Evolutionary conservation across 2,113 vertebrate species (phyloP).

Genomic region (Petrocephalus microphthalmus): DNA sequence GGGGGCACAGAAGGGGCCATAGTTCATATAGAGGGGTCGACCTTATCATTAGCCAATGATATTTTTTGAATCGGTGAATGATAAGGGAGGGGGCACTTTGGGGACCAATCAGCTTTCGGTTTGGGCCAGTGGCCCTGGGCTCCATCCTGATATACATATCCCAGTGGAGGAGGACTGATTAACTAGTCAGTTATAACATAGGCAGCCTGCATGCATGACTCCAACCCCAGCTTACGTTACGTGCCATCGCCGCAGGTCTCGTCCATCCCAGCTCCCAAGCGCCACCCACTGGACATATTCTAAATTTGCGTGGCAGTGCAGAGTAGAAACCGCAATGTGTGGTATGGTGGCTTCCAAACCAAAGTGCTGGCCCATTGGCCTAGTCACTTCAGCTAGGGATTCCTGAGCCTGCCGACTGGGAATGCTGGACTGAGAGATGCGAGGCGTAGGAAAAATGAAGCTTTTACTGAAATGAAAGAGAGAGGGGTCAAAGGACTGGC

Average conservation of each 20-base stretch:
- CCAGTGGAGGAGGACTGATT: not conserved
- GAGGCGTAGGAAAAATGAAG: not conserved
- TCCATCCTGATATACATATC: not conserved
- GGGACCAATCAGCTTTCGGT: not conserved
- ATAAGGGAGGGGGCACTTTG: not conserved
- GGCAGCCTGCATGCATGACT: not conserved
- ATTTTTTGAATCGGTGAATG: not conserved
- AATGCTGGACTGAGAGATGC: not conserved
- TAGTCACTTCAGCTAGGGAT: not conserved
- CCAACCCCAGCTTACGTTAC: not conserved
- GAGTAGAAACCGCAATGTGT: not conserved
- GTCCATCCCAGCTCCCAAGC: not conserved
- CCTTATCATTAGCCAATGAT: not conserved
- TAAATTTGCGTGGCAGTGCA: not conserved
- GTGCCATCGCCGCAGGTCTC: not conserved
- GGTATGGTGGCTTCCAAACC: not conserved
- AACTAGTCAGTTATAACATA: not conserved
- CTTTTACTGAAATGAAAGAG: conserved; percentile 22
- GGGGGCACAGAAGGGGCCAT: not conserved
- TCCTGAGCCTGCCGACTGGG: not conserved
- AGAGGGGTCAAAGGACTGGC: conserved; percentile 23
- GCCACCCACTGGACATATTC: not conserved
- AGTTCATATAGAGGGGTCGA: not conserved
- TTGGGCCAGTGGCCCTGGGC: not conserved
- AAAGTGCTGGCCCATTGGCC: not conserved